Percentiles rank a stretch among this genome's conserved stretches.
These are phyloP conservation scores for Paracentrotus lividus DNA, from an alignment of 53 echinoderm and acorn worm species.

Conservation along the genomic window DNA sequence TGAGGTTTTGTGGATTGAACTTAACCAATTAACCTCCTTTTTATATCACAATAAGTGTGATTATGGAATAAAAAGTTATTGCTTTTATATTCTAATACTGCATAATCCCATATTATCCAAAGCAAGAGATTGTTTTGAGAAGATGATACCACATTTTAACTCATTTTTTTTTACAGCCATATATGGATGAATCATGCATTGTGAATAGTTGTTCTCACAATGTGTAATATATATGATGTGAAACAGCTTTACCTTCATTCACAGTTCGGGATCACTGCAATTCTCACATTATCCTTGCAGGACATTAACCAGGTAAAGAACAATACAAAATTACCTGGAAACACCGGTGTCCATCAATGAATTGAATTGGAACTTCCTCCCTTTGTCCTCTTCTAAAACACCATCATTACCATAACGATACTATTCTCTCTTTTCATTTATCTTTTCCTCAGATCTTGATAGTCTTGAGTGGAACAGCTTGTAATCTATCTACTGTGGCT, in stretches of 20 bases:
- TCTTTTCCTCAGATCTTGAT: conserved; percentile 22
- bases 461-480: not conserved
- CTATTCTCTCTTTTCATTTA: not conserved
- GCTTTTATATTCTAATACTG: not conserved
- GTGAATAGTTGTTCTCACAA: not conserved
- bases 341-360: conserved; percentile 32
- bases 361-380: conserved; percentile 26
- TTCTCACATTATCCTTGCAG: conserved; percentile 6
- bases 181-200: not conserved
- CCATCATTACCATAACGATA: not conserved
- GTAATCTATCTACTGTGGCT: not conserved
- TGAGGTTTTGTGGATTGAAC: not conserved
- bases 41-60: too few species aligned
- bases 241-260: not conserved
- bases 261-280: not conserved
- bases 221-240: not conserved
- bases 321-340: conserved; percentile 15
- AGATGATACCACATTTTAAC: not conserved
- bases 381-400: not conserved
- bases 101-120: not conserved
- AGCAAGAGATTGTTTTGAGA: not conserved
- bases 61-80: not conserved
- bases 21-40: too few species aligned
- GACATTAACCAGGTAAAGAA: not conserved
- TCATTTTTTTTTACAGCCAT: not conserved